Evolutionary conservation across 2,888 invertebrate genomes (phyloP), one percentile per base, ranked within the genome.

Genomic region (Lottia gigantea): DNA sequence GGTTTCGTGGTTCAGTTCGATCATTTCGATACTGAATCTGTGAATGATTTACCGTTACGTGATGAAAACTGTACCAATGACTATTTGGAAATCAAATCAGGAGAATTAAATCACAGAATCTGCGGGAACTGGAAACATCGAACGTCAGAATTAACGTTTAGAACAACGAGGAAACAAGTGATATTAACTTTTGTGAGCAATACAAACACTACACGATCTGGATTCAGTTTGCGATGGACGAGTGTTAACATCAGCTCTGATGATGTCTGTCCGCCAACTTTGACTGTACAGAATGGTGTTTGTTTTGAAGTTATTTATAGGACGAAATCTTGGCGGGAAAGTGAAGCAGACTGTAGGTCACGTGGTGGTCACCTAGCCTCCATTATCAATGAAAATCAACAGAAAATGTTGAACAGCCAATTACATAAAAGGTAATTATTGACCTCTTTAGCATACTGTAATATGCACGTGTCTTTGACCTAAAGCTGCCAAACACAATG

Each of bases 91-190:
- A 70, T 83, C 11, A 49, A 64, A 16, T 73, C 62, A 11, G 74
- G 74, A 12, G 47, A 67, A 11, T 64, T 63, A 11, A 64, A 62
- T 1, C 69, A 67, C 26, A 70, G 75, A 46, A 61, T 79, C 8
- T 83, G 83, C 68, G 83, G 83, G 2, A 66, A 82, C 64, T 82
- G 81, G 82, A 71, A 47, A 2, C 75, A 77, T 0, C 65, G 67
- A 8, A 78, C 79, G 65, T 71, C 76, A 26, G 65, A 77, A 4
- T 70, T 83, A 11, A 49, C 70, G 49, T 81, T 82, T 62, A 62
- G 70, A 15, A 76, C 80, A 8, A 49, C 71, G 2, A 67, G 74
- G 2, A 66, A 70, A 7, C 40, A 61, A 3, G 46, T 81, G n/a
- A 63, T 64, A 11, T 64, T 83, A 31, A 71, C 70, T 23, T 81